Percentiles rank a stretch among this genome's conserved stretches.
Conservation (phyloP, 2,113 vertebrate species). For the Tichodroma muraria region DNA sequence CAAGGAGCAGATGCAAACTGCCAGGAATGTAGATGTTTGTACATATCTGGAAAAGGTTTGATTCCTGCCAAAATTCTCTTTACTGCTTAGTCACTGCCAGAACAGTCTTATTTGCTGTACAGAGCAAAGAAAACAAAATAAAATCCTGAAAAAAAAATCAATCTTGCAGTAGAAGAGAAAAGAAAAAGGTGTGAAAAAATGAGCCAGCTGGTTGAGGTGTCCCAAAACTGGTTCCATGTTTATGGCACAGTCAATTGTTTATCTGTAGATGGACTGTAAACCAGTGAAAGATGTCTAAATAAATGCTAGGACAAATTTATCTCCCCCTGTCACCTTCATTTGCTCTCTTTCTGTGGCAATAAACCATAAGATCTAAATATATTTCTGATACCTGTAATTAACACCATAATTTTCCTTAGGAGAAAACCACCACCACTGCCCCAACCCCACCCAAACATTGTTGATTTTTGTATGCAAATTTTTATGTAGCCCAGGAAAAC, state of each 20-base stretch:
- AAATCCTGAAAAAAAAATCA: neutral
- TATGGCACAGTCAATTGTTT: neutral
- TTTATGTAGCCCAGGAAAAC: neutral
- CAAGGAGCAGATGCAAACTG: neutral
- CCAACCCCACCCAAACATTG: fast-evolving
- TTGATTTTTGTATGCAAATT: neutral
- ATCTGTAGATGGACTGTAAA: neutral
- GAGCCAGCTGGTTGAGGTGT: neutral
- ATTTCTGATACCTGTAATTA: neutral
- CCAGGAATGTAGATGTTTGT: neutral
- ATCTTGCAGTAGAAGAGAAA: neutral
- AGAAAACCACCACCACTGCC: neutral
- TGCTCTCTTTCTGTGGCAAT: neutral
- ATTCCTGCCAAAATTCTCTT: neutral
- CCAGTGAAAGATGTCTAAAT: neutral
- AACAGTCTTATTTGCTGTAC: neutral
- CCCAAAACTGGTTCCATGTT: neutral
- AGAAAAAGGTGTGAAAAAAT: neutral
- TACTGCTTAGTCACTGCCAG: neutral
- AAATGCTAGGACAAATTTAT: neutral
- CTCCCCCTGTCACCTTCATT: neutral
- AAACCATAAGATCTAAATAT: neutral
- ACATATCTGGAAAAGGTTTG: neutral
- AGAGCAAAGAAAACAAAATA: neutral
- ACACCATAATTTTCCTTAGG: neutral